Conservation (phyloP, 2,113 vertebrate genomes). For the Chloropsis cyanopogon region DNA sequence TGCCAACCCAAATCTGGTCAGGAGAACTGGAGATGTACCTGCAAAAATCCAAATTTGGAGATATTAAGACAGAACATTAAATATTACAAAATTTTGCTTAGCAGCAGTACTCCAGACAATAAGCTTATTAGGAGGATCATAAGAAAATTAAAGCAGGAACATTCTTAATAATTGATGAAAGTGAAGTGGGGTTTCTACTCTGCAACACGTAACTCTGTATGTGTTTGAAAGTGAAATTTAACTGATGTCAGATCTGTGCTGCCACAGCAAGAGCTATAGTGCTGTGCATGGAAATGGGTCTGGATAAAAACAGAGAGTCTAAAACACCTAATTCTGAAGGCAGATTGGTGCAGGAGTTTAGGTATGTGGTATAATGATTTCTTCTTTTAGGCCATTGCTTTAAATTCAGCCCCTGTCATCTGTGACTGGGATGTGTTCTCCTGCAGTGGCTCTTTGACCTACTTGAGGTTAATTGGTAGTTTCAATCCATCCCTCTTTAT, state of each 20-base stretch:
- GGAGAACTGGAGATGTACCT: not conserved
- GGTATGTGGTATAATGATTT: not conserved
- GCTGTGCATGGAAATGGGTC: not conserved
- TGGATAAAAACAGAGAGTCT: not conserved
- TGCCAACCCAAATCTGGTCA: not conserved
- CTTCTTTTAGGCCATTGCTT: constrained; percentile 1
- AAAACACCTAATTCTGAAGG: not conserved
- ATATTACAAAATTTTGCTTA: constrained; percentile 20
- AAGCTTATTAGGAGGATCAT: not conserved
- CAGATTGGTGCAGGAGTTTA: not conserved
- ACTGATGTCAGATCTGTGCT: not conserved
- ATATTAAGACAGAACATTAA: constrained; percentile 22
- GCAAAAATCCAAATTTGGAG: constrained; percentile 33
- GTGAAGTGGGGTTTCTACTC: not conserved
- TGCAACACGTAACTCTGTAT: not conserved
- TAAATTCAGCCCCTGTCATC: constrained; percentile 15
- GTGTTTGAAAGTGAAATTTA: not conserved
- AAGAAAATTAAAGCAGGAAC: not conserved
- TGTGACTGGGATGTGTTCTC: not conserved
- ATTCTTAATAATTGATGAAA: not conserved
- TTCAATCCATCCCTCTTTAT: not conserved
- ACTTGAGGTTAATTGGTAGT: constrained; percentile 37
- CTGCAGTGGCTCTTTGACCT: constrained; percentile 14
- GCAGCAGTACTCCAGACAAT: constrained; percentile 27
- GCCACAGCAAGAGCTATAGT: not conserved